Percentiles rank a stretch among this genome's conserved stretches.
Conservation (phyloP, 2,797 vertebrate genomes). For the Triplophysa bombifrons region DNA sequence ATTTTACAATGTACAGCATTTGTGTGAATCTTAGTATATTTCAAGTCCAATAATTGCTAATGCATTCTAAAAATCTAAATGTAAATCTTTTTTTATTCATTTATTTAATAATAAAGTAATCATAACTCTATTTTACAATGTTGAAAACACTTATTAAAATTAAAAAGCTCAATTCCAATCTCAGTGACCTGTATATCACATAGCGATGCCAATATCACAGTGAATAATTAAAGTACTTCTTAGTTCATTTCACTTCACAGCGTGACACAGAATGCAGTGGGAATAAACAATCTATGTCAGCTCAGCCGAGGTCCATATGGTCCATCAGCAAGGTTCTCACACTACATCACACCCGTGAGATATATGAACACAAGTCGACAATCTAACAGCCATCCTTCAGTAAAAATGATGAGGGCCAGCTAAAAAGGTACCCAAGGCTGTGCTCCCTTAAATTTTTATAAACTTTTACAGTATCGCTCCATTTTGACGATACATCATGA, state of each 20-base stretch:
- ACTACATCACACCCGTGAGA: constrained; percentile 34
- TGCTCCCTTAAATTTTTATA: constrained; percentile 21
- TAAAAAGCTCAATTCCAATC: not conserved
- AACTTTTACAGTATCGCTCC: constrained; percentile 12
- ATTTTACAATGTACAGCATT: too few species aligned
- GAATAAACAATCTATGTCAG: constrained; percentile 35
- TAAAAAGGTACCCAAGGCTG: constrained; percentile 27
- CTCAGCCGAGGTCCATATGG: constrained; percentile 32
- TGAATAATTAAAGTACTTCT: constrained; percentile 23
- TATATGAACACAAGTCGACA: constrained; percentile 21
- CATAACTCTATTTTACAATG: not conserved
- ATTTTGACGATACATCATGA: constrained; percentile 14
- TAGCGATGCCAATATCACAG: not conserved
- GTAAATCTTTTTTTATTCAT: too few species aligned
- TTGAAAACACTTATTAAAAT: not conserved
- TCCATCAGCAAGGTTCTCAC: constrained; percentile 27
- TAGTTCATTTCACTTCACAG: constrained; percentile 18
- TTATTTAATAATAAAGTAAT: not conserved
- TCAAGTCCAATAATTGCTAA: too few species aligned
- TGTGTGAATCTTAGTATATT: too few species aligned
- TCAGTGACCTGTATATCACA: not conserved
- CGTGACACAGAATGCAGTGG: not conserved
- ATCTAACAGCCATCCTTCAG: constrained; percentile 14
- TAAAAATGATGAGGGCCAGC: constrained; percentile 13
- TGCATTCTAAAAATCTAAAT: too few species aligned